Conservation (phyloP, 1,140 invertebrate species). For the Caenorhabditis briggsae region DNA sequence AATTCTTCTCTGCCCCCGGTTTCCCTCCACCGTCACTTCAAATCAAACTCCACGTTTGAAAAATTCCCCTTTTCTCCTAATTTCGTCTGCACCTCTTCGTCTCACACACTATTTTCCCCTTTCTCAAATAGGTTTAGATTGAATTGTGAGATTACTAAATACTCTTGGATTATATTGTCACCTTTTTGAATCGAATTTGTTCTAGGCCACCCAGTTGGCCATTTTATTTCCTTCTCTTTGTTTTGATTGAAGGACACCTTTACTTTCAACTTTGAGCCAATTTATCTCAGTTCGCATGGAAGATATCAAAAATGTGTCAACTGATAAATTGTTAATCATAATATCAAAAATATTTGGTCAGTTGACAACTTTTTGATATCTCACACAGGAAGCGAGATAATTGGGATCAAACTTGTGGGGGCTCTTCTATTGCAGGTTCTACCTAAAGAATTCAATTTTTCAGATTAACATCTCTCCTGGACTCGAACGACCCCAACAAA, state of each 20-base stretch:
- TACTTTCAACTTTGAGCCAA: background rate
- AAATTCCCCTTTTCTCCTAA: background rate
- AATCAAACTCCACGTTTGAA: slow-evolving; percentile 42
- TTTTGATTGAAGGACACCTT: background rate
- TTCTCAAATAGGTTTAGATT: background rate
- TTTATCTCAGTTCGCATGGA: too few relatives aligned
- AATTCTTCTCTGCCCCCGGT: background rate
- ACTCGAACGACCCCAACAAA: background rate
- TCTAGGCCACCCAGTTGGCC: background rate
- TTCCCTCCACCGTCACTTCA: slow-evolving; percentile 11
- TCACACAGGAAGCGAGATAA: too few relatives aligned
- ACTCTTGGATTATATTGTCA: slow-evolving; percentile 34
- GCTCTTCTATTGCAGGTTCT: too few relatives aligned
- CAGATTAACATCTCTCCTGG: background rate
- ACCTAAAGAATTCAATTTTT: background rate
- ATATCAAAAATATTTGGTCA: too few relatives aligned
- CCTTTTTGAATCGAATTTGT: background rate
- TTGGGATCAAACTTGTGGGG: too few relatives aligned
- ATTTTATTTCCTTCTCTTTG: background rate
- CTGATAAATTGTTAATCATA: too few relatives aligned
- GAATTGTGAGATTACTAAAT: background rate
- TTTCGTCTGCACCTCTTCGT: slow-evolving; percentile 5
- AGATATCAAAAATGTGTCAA: too few relatives aligned
- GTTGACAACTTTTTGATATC: too few relatives aligned
- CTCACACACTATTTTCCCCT: background rate